Percentiles rank a stretch among this genome's conserved stretches.
phyloP scores from a whole-genome alignment of 2,113 vertebrate species.

The Ageneiosus marmoratus region DNA sequence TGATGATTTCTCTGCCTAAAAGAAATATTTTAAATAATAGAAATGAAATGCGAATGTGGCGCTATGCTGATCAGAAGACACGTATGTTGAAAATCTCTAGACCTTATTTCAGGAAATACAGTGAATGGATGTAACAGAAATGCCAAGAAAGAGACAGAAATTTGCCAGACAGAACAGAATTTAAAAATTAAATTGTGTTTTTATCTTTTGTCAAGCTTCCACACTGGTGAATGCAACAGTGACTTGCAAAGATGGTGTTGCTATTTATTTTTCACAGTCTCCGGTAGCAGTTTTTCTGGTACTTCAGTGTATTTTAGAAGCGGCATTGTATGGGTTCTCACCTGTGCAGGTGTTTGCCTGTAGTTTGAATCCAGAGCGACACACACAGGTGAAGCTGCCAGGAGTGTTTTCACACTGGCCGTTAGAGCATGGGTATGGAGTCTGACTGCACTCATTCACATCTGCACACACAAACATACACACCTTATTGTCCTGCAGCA shows the following conservation, averaged over 20 bases:
- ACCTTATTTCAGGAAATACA: not conserved
- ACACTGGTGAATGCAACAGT: too few relatives aligned
- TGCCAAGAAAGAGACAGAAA: not conserved
- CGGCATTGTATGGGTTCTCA: too few relatives aligned
- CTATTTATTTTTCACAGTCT: too few relatives aligned
- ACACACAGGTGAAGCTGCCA: slow-evolving; percentile 75
- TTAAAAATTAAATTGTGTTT: too few relatives aligned
- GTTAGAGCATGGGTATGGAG: slow-evolving; percentile 67
- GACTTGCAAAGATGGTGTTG: too few relatives aligned
- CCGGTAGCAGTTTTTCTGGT: too few relatives aligned
- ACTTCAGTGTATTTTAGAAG: too few relatives aligned
- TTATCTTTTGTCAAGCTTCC: too few relatives aligned
- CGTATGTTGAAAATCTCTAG: not conserved
- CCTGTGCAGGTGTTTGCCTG: slow-evolving; percentile 52
- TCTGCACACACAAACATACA: slow-evolving; percentile 61
- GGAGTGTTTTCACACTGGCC: slow-evolving; percentile 75
- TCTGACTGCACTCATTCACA: slow-evolving; percentile 72
- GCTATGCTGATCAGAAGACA: not conserved
- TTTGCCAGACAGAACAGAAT: not conserved
- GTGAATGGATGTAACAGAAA: not conserved
- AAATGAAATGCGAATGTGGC: not conserved
- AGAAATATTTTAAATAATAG: not conserved
- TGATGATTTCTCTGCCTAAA: not conserved
- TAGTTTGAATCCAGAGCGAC: slow-evolving; percentile 61
- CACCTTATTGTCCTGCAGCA: not conserved